Evolutionary conservation across 2,113 vertebrate species (phyloP), one percentile per base, ranked within the genome.

Genomic region (Piaya cayana): DNA sequence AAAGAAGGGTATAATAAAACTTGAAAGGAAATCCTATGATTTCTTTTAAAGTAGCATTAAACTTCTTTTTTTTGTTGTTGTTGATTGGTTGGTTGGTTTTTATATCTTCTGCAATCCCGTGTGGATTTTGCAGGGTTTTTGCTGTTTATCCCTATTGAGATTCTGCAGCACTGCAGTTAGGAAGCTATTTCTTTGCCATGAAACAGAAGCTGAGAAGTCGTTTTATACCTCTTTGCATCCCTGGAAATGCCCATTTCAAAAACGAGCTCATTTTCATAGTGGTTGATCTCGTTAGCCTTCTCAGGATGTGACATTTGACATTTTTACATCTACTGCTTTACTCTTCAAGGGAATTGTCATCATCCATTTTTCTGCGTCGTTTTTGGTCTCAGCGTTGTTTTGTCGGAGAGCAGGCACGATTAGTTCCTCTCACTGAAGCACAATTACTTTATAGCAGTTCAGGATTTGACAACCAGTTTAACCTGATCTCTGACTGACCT

Each of bases 1-100:
- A 52, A 83, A 86, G 90, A 86, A 69, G 53, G 15, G 21, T 91
- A 23, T 86, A 93, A 68, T 95, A 86, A 90, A 92, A 75, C 92
- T 86, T 68, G 68, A 90, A 90, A 92, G 64, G 59, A 88, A 93
- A 68, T 60, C 15, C 39, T 75, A 16, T 26, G 14, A 14, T 77
- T 93, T 93, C 49, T 94, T 87, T 88, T 42, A 62, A 77, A n/a
- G 26, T 69, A 55, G 26, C 55, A 63, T 88, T 56, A 43, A 82
- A 26, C 12, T 32, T 15, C 27, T 25, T 50, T 52, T 52, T 52
- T 52, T 29, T 55, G 16, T 55, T 19, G 47, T 49, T 49, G 22
- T 23, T 22, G 21, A 10, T 22, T 9, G 21, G 21, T 11, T 49
- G 8, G 47, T 49, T 49, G 16, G 8, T 64, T 42, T 29, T 64